Evolutionary conservation across 2,797 vertebrate genomes (phyloP), one percentile per base, ranked within the genome.

Genomic region (Intellagama lesueurii): DNA sequence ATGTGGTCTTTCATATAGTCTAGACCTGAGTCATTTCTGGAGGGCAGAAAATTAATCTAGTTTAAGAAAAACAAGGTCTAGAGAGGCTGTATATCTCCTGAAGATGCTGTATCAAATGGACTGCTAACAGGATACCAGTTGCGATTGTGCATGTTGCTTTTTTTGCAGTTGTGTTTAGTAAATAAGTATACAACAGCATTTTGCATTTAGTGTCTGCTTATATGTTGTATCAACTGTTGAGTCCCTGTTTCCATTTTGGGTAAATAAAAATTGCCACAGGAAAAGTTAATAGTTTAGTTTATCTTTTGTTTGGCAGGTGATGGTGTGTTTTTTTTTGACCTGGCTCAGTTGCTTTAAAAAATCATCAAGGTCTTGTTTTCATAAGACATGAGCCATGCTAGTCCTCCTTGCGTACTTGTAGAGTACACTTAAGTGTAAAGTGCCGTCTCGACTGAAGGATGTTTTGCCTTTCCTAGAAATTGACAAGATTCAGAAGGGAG

Each of bases 401-500:
- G 7, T n/a, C 7, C 24, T 22, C 8, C 64, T 68, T 79, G 40
- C 4, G 0, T 9, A 12, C 52, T 56, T 8, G 52, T 56, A 14
- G 52, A 14, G 52, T 14, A 56, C 9, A 56, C 52, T 68, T 89
- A 32, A 84, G 64, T 82, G 72, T 60, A 66, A 88, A n/a, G n/a
- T 85, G 32, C 35, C 89, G 87, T 88, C 64, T 89, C 76, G 32
- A 87, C 87, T 84, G 91, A 93, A 88, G 47, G 91, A 91, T 92
- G 83, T 94, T 96, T 95, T 96, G 86, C 94, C 88, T 93, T 91
- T 7, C 88, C 90, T 95, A 99, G 99, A 99, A 95, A 99, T 99
- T 56, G 98, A 99, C 81, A 98, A 98, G 96, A 98, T 99, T 93
- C 98, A 99, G 96, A 99, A 99, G 92, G 99, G 98, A 0, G 98